Evolutionary conservation across 1,140 invertebrate species (phyloP), one percentile per base, ranked within the genome.

Genomic region (Nautilus pompilius): DNA sequence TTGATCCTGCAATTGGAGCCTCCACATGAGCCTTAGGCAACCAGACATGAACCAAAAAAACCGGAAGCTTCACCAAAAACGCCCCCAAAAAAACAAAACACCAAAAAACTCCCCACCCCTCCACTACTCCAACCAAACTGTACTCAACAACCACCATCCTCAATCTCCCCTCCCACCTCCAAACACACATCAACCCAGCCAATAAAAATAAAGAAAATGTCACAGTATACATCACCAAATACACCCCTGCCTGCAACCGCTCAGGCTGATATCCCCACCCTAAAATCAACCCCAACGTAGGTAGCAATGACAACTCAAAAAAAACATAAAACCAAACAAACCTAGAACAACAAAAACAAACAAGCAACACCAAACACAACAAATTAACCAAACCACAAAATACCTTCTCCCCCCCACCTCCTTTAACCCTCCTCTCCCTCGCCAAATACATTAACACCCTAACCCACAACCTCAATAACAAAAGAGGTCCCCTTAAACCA

Each of bases 1-100:
- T 89, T 36, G 88, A 89, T 5, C 87, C 87, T 54, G 84, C 84
- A 77, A 89, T 75, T n/a, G 88, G 87, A 69, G 88, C 88, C 75
- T 90, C 88, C 24, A 90, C 88, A 87, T 90, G 88, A 83, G 88
- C 88, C 60, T 89, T 89, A 56, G 88, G 88, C 58, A 90, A 79
- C 79, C 89, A 90, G 73, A 89, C 83, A 87, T 90, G 88, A 83
- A 88, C 66, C 74, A 86, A 82, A 87, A 85, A 89, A 80, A 89
- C 85, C 26, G 89, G 88, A 72, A 89, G 84, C 84, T 90, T 90
- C 58, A 89, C 84, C 80, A 89, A 85, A 87, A 89, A 89, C 68
- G 84, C 83, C 63, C 85, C 68, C 72, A 85, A 79, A 80, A 70
- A 82, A 71, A 74, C 79, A 79, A 30, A 17, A 56, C 29, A 17